Conservation (phyloP, 30 jellyfish, hydroid and myxozoan species). For the Chrysaora quinquecirrha region DNA sequence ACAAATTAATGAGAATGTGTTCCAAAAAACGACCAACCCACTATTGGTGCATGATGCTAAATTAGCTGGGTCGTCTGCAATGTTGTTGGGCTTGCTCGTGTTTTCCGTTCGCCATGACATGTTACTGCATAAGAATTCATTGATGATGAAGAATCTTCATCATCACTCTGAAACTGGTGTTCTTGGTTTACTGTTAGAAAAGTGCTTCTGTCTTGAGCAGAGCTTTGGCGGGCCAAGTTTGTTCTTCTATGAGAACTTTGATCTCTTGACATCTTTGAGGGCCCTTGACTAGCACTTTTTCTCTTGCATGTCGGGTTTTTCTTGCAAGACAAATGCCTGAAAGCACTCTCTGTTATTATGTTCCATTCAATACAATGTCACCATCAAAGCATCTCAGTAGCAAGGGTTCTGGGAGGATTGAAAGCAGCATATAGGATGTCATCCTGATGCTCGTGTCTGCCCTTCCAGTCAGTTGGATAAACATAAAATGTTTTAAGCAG, state of each 20-base stretch:
- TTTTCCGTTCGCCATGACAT: constrained; percentile 22
- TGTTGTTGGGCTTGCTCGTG: constrained; percentile 52
- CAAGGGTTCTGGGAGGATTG: constrained; percentile 80
- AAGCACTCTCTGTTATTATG: constrained; percentile 71
- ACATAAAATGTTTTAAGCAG: constrained; percentile 62
- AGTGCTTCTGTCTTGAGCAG: too few species aligned
- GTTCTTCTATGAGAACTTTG: constrained; percentile 29
- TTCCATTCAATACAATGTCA: constrained; percentile 91
- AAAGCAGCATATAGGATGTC: constrained; percentile 82
- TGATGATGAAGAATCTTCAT: constrained; percentile 32
- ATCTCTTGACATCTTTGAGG: not conserved
- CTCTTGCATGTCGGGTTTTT: constrained; percentile 32
- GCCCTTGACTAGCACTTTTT: not conserved
- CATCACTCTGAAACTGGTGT: not conserved
- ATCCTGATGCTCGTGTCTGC: constrained; percentile 84
- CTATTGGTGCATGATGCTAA: constrained; percentile 62
- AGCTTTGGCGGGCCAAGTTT: not conserved
- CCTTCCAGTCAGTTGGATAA: constrained; percentile 85
- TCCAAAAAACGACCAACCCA: constrained; percentile 89
- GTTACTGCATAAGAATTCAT: constrained; percentile 50
- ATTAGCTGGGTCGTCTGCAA: constrained; percentile 52
- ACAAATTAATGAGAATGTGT: constrained; percentile 49
- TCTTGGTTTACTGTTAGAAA: too few species aligned
- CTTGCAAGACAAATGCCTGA: constrained; percentile 62
- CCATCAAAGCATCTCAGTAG: constrained; percentile 93